phyloP scores from a whole-genome alignment of 2,888 invertebrate species.

The Myopa tessellatipennis region DNA sequence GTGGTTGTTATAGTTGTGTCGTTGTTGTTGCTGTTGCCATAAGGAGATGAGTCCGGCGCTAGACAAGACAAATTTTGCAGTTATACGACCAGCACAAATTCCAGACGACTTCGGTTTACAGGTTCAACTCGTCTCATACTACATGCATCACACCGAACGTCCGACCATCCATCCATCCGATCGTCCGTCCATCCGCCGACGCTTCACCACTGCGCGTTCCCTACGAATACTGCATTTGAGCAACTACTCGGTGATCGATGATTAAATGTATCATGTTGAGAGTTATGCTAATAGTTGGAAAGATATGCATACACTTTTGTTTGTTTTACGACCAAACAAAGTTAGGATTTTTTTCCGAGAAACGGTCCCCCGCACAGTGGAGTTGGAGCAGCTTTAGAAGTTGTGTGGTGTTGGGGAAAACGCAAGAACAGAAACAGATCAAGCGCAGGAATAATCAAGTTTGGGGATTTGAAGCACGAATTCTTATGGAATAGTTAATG shows the following conservation, averaged over 20 bases:
- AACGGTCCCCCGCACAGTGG: neutral
- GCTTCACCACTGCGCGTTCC: neutral
- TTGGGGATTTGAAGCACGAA: too few relatives aligned
- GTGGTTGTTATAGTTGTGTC: neutral
- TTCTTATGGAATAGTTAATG: too few relatives aligned
- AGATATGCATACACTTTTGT: neutral
- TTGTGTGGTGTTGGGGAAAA: neutral
- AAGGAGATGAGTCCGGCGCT: neutral
- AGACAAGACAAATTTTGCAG: constrained; percentile 22
- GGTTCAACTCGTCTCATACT: constrained; percentile 9
- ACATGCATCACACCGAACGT: neutral
- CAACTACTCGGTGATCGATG: constrained; percentile 3
- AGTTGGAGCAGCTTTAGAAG: neutral
- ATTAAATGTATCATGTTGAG: constrained; percentile 10
- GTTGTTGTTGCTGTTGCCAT: neutral
- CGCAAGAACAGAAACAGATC: too few relatives aligned
- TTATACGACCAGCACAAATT: constrained; percentile 9
- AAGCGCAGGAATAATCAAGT: too few relatives aligned
- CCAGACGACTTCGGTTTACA: neutral
- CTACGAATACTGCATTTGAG: neutral
- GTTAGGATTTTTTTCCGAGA: constrained; percentile 6
- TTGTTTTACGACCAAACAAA: neutral
- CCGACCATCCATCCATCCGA: neutral
- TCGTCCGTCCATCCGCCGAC: neutral
- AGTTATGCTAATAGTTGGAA: neutral